phyloP scores from a whole-genome alignment of 2,113 vertebrate genomes.

The Arizona elegans region DNA sequence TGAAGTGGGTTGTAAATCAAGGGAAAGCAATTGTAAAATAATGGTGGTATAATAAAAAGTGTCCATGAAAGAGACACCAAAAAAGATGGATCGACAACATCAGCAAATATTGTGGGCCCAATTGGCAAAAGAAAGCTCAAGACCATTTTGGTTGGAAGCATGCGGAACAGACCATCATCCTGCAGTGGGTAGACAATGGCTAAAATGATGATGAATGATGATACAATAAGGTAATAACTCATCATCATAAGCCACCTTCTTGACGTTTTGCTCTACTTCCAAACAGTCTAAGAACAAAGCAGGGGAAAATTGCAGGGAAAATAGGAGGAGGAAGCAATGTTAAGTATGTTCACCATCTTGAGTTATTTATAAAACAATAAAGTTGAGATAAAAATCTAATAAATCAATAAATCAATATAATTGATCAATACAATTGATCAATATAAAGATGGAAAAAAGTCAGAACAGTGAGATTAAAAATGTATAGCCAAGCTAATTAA shows the following conservation, averaged over 20 bases:
- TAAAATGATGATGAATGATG: not conserved
- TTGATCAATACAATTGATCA: too few relatives aligned
- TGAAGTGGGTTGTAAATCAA: not conserved
- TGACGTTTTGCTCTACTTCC: not conserved
- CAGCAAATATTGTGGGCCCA: too few relatives aligned
- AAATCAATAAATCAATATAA: not conserved
- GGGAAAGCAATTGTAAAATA: not conserved
- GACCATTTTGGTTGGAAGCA: not conserved
- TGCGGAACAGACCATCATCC: not conserved
- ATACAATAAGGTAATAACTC: not conserved
- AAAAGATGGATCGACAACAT: too few relatives aligned
- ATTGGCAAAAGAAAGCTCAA: not conserved
- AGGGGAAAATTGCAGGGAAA: not conserved
- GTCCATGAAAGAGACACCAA: too few relatives aligned
- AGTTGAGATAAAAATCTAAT: not conserved
- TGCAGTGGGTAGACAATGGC: not conserved
- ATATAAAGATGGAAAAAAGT: not conserved
- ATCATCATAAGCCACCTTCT: not conserved
- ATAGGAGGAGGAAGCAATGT: too few relatives aligned
- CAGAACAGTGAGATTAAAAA: not conserved
- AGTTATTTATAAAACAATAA: not conserved
- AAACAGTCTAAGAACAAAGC: not conserved
- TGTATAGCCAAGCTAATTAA: not conserved
- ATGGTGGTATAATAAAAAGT: not conserved
- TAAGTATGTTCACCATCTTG: not conserved